Base-by-base conservation (phyloP, 30 jellyfish, hydroid and myxozoan species). In the Catostylus mosaicus region DNA sequence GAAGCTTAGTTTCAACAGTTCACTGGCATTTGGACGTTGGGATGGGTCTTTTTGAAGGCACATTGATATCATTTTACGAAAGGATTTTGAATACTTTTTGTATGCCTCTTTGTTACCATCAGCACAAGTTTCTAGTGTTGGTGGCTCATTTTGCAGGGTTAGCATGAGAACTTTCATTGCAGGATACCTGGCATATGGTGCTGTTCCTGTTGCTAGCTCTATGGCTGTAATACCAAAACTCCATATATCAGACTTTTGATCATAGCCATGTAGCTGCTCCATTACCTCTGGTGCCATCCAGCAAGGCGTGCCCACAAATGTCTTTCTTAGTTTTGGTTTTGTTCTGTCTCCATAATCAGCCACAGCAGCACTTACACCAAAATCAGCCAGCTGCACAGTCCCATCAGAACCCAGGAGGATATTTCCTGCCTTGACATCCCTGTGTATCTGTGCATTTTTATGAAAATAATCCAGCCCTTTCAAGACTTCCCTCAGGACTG, bases 221-320 rank as follows among this genome's bases (percentile, higher is more conserved):
- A 94, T 83, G 26, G 99, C 99, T 30, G 99, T 94, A 24, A 94
- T 94, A 30, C 99, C 99, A 77, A 94, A 94, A 75, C 99, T 94
- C 99, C 99, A 94, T 2, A 94, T 94, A 56, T 94, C 99, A 38
- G 96, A 97, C 76, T 87, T 87, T n/a, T 73, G 94, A 47, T 89
- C 91, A 77, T 94, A 94, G 19, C 99, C 99, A 45, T 83, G 94
- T 16, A 95, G 89, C 92, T 93, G 97, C 72, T 94, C 99, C 99
- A 94, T 88, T 19, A 94, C 97, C 64, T 94, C 99, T 30, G 99
- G 99, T 33, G 99, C 99, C 99, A 94, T 94, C 99, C 99, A 94
- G 80, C 99, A 94, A 9, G 99, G 99, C 22, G 99, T 94, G 0
- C 99, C 99, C 24, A 94, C 99, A 76, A 94, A 94, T 31, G 99